Evolutionary conservation across 1,140 invertebrate species (phyloP).

Genomic region (Micrasema minimum): DNA sequence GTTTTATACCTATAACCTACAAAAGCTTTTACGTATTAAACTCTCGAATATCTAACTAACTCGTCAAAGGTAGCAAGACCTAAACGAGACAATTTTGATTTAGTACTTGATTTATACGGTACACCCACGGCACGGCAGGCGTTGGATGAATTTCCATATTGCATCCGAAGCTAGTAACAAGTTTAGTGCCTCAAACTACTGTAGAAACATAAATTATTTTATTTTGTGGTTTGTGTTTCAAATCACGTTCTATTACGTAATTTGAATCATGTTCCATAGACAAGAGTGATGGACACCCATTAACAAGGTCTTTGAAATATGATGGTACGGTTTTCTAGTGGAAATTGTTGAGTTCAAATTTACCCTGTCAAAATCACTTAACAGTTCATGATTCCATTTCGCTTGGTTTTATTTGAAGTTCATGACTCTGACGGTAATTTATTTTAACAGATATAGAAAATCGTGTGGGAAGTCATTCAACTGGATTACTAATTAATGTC

Average conservation of each 20-base stretch:
- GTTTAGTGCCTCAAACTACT: conserved; percentile 14
- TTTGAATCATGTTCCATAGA: conserved; percentile 49
- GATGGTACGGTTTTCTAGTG: no score
- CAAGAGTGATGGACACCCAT: conserved; percentile 22
- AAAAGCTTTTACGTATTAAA: no score
- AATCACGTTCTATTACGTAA: conserved; percentile 52
- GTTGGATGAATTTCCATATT: conserved; percentile 18
- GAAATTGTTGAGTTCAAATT: no score
- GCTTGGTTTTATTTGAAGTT: conserved; percentile 41
- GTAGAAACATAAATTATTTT: conserved; percentile 48
- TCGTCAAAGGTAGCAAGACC: no score
- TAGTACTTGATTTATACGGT: conserved; percentile 5
- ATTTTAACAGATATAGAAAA: conserved; percentile 34
- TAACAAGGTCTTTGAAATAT: no score
- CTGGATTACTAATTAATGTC: background rate
- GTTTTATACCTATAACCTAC: no score
- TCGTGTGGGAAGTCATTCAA: background rate
- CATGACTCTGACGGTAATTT: conserved; percentile 42
- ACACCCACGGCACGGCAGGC: conserved; percentile 3
- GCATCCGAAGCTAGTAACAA: conserved; percentile 4
- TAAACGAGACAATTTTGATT: conserved; percentile 12
- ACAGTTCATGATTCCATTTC: conserved; percentile 26
- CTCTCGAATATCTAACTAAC: no score
- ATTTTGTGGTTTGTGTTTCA: conserved; percentile 51
- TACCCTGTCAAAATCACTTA: background rate